Percentiles rank a stretch among this genome's conserved stretches.
Evolutionary conservation across 2,113 vertebrate genomes (phyloP).

Genomic region (Siphamia tubifer): DNA sequence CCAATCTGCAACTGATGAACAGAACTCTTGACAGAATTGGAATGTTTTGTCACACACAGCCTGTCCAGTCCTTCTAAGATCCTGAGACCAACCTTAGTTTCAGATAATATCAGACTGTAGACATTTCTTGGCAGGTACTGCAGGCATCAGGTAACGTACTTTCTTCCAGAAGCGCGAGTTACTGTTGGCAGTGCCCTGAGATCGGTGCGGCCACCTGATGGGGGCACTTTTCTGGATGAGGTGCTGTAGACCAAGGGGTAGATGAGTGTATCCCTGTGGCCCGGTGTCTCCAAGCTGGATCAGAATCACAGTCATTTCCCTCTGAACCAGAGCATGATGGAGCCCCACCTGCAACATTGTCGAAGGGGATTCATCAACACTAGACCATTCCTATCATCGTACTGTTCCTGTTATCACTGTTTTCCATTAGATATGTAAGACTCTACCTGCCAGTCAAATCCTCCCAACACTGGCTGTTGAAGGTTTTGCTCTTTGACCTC

Average conservation of each 20-base stretch:
- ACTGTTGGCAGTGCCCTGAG: background rate
- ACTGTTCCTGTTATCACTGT: no score
- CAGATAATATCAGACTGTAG: background rate
- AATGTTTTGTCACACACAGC: no score
- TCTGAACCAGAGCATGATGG: constrained; percentile 80
- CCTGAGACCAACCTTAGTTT: no score
- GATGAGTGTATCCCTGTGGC: constrained; percentile 63
- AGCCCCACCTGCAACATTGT: constrained; percentile 64
- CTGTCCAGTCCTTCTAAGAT: no score
- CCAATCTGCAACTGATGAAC: no score
- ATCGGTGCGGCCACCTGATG: constrained; percentile 76
- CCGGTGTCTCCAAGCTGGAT: constrained; percentile 81
- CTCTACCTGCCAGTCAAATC: constrained; percentile 65
- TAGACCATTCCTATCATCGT: no score
- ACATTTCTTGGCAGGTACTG: background rate
- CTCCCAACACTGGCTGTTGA: background rate
- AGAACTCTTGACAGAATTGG: no score
- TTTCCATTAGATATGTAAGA: background rate
- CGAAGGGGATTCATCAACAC: no score
- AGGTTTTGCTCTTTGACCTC: background rate
- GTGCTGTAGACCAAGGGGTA: constrained; percentile 82
- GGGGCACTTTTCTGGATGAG: constrained; percentile 80
- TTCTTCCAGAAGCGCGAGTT: constrained; percentile 87
- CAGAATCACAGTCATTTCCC: constrained; percentile 83
- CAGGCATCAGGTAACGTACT: constrained; percentile 87